These are phyloP conservation scores for Dicaeum eximium DNA, from an alignment of 2,113 vertebrate genomes.

Conservation along the genomic window DNA sequence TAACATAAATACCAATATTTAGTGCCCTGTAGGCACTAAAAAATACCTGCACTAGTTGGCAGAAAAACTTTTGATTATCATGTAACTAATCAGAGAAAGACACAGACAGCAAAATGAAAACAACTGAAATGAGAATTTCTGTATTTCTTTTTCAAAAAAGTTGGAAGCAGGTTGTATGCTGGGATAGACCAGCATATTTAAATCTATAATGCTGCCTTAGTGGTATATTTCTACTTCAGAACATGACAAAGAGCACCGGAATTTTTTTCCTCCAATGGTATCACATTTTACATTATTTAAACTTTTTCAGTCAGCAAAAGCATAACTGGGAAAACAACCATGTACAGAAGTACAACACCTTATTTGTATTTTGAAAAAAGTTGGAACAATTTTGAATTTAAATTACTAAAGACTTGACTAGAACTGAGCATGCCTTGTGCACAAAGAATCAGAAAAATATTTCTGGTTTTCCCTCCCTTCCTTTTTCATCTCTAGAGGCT, in stretches of 20 bases:
- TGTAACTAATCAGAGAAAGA: background rate
- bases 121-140: background rate
- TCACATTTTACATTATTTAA: constrained; percentile 10
- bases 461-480: background rate
- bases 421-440: background rate
- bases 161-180: background rate
- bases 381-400: background rate
- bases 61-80: background rate
- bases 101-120: background rate
- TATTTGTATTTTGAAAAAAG: background rate
- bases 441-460: background rate
- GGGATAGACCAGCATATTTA: background rate
- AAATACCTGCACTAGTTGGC: background rate
- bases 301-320: background rate
- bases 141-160: background rate
- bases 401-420: background rate
- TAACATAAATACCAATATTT: background rate
- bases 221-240: background rate
- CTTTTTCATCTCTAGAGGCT: background rate
- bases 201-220: background rate
- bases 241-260: background rate
- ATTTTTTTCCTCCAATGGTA: background rate
- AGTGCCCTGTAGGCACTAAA: background rate
- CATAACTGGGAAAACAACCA: background rate
- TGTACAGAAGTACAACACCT: background rate